Evolutionary conservation across 1,140 invertebrate species (phyloP).

Genomic region (Ceratosolen fusciceps): DNA sequence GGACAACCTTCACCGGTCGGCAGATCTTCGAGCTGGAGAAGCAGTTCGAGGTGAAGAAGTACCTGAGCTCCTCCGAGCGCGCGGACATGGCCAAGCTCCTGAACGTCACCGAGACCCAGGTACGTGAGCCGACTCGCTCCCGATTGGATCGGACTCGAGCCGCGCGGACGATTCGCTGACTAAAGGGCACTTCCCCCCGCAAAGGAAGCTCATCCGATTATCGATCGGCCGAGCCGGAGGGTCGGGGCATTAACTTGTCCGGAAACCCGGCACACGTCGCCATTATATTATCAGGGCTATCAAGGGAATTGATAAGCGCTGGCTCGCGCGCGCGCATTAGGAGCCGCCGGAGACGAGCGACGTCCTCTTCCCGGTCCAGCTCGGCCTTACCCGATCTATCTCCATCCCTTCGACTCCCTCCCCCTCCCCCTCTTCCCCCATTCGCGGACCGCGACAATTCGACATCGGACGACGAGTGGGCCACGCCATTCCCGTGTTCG

Average conservation of each 20-base stretch:
- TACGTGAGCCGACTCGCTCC: too few species aligned
- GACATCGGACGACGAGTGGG: slow-evolving; percentile 40
- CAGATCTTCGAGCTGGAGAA: slow-evolving; percentile 97
- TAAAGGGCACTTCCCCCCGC: neutral
- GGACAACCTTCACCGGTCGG: slow-evolving; percentile 94
- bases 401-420: neutral
- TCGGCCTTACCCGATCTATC: neutral
- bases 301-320: slow-evolving; percentile 7
- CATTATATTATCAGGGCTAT: slow-evolving; percentile 16
- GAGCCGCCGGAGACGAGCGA: neutral
- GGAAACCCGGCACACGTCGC: neutral
- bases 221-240: neutral
- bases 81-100: slow-evolving; percentile 94
- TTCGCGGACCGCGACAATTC: neutral
- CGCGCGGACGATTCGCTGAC: neutral
- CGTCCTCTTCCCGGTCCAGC: neutral
- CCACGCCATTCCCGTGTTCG: slow-evolving; percentile 62
- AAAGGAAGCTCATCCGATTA: neutral
- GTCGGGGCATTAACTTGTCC: neutral
- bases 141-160: neutral
- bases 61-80: slow-evolving; percentile 93
- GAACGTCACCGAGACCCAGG: slow-evolving; percentile 96
- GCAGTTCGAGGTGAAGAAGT: slow-evolving; percentile 96
- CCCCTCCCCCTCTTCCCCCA: too few species aligned
- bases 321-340: neutral